phyloP scores from a whole-genome alignment of 2,888 invertebrate genomes.

The Drosophila parthenogenetica region DNA sequence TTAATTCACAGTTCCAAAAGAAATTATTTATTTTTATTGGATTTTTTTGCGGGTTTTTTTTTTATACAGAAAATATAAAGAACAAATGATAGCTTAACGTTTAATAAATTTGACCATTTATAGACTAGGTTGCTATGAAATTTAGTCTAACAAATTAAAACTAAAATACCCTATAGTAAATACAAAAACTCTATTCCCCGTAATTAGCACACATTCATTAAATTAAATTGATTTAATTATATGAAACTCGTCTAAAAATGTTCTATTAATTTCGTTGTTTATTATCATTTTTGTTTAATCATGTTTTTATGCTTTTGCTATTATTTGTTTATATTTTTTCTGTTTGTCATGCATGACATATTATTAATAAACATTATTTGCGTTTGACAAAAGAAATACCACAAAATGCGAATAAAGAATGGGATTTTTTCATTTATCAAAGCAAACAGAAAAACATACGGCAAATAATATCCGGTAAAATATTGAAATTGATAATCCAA shows the following conservation, averaged over 20 bases:
- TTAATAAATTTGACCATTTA: constrained; percentile 12
- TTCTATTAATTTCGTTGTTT: constrained; percentile 19
- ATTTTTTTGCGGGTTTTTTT: too few relatives aligned
- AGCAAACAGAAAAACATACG: constrained; percentile 46
- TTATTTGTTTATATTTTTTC: constrained; percentile 15
- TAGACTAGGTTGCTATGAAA: constrained; percentile 25
- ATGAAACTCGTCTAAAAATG: constrained; percentile 1
- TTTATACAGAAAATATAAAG: too few relatives aligned
- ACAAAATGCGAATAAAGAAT: constrained; percentile 33
- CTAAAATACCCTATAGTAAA: not conserved
- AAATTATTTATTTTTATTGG: not conserved
- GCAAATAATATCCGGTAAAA: constrained; percentile 56
- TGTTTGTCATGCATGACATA: constrained; percentile 31
- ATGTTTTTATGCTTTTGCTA: not conserved
- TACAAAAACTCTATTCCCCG: not conserved
- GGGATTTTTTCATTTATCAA: constrained; percentile 39
- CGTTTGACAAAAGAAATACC: constrained; percentile 47
- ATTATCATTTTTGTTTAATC: constrained; percentile 2
- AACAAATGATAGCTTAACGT: not conserved
- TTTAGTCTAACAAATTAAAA: not conserved
- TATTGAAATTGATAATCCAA: constrained; percentile 47
- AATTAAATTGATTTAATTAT: constrained; percentile 25
- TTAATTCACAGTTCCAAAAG: constrained; percentile 32
- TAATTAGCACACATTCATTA: not conserved
- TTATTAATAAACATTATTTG: constrained; percentile 47